Percentiles rank a stretch among this genome's conserved stretches.
Evolutionary conservation across 1,140 invertebrate species (phyloP).

Genomic region (Amyelois transitella): DNA sequence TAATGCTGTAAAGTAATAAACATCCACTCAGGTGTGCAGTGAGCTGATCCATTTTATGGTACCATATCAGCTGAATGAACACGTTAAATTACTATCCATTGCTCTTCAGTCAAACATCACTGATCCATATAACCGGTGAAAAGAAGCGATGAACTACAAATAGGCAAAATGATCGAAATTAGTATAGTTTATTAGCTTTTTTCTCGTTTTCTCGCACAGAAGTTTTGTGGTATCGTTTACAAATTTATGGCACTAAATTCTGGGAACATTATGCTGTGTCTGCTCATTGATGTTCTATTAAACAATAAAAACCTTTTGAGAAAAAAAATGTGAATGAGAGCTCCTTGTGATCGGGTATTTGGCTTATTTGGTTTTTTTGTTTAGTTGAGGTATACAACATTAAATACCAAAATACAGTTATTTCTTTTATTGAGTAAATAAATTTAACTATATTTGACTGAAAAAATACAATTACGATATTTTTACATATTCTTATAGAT

Average conservation of each 20-base stretch:
- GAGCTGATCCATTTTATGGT: background rate
- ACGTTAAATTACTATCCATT: conserved; percentile 4
- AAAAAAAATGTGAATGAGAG: conserved; percentile 17
- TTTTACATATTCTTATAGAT: too few relatives aligned
- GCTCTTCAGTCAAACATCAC: background rate
- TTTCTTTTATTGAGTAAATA: too few relatives aligned
- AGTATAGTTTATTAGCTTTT: conserved; percentile 6
- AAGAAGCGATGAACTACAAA: conserved; percentile 11
- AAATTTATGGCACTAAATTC: conserved; percentile 62
- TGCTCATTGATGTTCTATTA: conserved; percentile 58
- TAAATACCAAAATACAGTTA: too few relatives aligned
- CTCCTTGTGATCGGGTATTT: background rate
- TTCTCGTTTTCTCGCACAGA: conserved; percentile 51
- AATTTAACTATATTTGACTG: too few relatives aligned
- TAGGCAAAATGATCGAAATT: background rate
- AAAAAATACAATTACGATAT: too few relatives aligned
- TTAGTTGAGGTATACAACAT: too few relatives aligned
- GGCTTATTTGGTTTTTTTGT: background rate
- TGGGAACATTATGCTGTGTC: conserved; percentile 48
- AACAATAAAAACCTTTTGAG: conserved; percentile 33
- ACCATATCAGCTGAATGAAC: background rate
- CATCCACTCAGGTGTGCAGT: conserved; percentile 48
- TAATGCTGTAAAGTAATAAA: conserved; percentile 67
- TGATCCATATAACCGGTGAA: background rate
- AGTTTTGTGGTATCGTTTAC: conserved; percentile 69